phyloP scores from a whole-genome alignment of 1,140 invertebrate species.

The Drosophila bifasciata region DNA sequence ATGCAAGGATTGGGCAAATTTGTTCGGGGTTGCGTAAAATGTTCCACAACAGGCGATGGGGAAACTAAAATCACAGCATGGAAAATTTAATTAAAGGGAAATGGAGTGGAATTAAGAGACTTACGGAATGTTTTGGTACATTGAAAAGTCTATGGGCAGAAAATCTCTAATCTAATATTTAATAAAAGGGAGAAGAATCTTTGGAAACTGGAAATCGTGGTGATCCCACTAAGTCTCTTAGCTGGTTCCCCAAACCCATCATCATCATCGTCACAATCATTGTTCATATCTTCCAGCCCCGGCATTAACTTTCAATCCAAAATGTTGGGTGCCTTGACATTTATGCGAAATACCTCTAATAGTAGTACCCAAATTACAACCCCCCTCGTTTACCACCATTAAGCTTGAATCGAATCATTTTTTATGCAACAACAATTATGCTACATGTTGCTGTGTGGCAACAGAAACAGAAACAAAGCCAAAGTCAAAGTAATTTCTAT shows the following conservation, averaged over 20 bases:
- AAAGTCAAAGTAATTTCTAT: slow-evolving; percentile 48
- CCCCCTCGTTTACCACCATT: slow-evolving; percentile 32
- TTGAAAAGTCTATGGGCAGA: too few relatives aligned
- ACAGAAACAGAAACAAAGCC: slow-evolving; percentile 1
- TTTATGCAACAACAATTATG: slow-evolving; percentile 35
- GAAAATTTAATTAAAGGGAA: slow-evolving; percentile 3
- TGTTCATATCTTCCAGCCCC: slow-evolving; percentile 9
- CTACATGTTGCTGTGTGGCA: neutral
- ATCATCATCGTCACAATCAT: slow-evolving; percentile 23
- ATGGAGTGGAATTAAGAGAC: too few relatives aligned
- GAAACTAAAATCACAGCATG: neutral
- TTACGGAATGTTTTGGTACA: too few relatives aligned
- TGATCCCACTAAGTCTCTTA: neutral
- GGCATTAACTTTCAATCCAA: neutral
- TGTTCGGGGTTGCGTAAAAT: slow-evolving; percentile 46
- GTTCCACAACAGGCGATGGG: neutral
- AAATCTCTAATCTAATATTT: too few relatives aligned
- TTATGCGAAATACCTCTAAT: slow-evolving; percentile 30
- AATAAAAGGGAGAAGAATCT: too few relatives aligned
- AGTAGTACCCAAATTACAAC: slow-evolving; percentile 23
- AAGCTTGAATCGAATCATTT: slow-evolving; percentile 41
- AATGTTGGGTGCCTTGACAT: slow-evolving; percentile 33
- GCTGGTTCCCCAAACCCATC: slow-evolving; percentile 4
- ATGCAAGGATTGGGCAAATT: slow-evolving; percentile 49
- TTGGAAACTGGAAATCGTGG: too few relatives aligned